These are phyloP conservation scores for Netelia melanura DNA, from an alignment of 2,888 invertebrate genomes.

Conservation along the genomic window DNA sequence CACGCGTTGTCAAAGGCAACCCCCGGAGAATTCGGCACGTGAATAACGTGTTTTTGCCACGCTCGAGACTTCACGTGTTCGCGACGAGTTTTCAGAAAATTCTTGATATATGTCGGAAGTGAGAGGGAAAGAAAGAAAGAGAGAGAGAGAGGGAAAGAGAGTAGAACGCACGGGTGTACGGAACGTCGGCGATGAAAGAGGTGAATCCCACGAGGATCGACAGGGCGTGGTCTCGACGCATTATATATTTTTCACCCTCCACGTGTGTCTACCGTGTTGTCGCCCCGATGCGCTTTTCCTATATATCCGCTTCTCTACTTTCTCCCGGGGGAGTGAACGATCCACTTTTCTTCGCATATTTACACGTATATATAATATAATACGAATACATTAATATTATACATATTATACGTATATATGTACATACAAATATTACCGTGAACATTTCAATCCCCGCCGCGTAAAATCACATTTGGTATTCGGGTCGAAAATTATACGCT, in stretches of 20 bases:
- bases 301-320: slow-evolving; percentile 50
- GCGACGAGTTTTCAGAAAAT: slow-evolving; percentile 29
- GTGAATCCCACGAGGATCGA: slow-evolving; percentile 62
- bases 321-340: slow-evolving; percentile 26
- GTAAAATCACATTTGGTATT: slow-evolving; percentile 64
- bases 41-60: slow-evolving; percentile 38
- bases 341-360: slow-evolving; percentile 28
- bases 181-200: slow-evolving; percentile 49
- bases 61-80: slow-evolving; percentile 7
- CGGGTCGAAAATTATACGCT: slow-evolving; percentile 44
- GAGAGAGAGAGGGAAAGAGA: neutral
- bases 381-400: too few species aligned
- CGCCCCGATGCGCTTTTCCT: slow-evolving; percentile 49
- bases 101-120: neutral
- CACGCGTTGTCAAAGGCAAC: slow-evolving; percentile 29
- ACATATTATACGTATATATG: neutral
- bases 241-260: slow-evolving; percentile 47
- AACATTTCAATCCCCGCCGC: slow-evolving; percentile 35
- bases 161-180: neutral
- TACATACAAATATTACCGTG: slow-evolving; percentile 31
- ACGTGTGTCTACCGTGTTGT: slow-evolving; percentile 7
- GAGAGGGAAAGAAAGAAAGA: neutral
- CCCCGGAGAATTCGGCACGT: slow-evolving; percentile 44
- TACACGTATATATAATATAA: slow-evolving; percentile 1
- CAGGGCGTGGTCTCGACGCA: slow-evolving; percentile 31